A percentile compares a stretch with the other conserved stretches of the same genome.
phyloP scores from a whole-genome alignment of 2,113 vertebrate genomes.

The Danio rerio region DNA sequence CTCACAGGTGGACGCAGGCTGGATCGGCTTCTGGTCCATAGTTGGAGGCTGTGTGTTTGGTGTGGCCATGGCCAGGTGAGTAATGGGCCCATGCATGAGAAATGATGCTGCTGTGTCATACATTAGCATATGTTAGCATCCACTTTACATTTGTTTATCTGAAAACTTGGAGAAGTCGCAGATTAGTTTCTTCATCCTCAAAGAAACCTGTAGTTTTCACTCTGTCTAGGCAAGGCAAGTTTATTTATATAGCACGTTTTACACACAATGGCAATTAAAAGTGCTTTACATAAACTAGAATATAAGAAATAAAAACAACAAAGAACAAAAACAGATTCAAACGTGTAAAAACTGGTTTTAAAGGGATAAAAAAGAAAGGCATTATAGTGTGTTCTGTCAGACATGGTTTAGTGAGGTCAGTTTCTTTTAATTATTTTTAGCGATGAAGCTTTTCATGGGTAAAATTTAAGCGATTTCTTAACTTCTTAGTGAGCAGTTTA shows the following conservation, averaged over 20 bases:
- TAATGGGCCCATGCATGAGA: not conserved
- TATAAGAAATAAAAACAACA: too few relatives aligned
- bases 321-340: too few relatives aligned
- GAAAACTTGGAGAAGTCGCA: not conserved
- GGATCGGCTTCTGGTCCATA: conserved; percentile 98
- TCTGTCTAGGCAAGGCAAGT: too few relatives aligned
- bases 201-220: too few relatives aligned
- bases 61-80: conserved; percentile 93
- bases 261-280: too few relatives aligned
- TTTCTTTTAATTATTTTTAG: not conserved
- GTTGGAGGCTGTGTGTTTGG: conserved; percentile 95
- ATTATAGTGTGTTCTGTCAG: too few relatives aligned
- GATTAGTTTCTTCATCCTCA: not conserved
- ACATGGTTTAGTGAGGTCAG: not conserved
- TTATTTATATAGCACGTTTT: too few relatives aligned
- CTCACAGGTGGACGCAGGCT: conserved; percentile 91
- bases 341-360: too few relatives aligned
- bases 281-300: too few relatives aligned
- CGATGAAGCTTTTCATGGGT: not conserved
- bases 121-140: not conserved
- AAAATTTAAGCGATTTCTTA: not conserved
- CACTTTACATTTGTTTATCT: not conserved
- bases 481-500: not conserved
- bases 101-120: not conserved
- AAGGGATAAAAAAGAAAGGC: too few relatives aligned